Conservation (phyloP, 2,888 invertebrate genomes). For the Nemotelus nigrinus region DNA sequence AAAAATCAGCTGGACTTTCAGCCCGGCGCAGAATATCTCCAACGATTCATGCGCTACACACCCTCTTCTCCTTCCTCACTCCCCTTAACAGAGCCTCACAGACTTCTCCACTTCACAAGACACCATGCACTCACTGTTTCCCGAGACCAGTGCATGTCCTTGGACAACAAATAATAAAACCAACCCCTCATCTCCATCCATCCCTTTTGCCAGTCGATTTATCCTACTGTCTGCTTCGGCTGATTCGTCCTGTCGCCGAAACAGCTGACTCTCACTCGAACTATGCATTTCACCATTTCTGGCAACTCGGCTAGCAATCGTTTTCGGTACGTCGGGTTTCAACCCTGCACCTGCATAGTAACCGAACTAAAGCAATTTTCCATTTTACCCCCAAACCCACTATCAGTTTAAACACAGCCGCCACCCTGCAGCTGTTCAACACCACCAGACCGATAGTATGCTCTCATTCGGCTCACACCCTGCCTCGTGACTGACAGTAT, state of each 20-base stretch:
- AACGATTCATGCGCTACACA: background rate
- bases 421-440: constrained; percentile 22
- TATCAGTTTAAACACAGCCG: constrained; percentile 6
- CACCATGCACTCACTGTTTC: background rate
- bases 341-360: constrained; percentile 34
- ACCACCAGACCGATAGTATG: background rate
- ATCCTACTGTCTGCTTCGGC: background rate
- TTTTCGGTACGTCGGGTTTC: background rate
- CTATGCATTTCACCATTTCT: background rate
- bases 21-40: background rate
- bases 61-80: background rate
- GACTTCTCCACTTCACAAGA: background rate
- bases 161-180: constrained; percentile 33
- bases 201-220: constrained; percentile 1
- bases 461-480: constrained; percentile 5
- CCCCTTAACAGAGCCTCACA: background rate
- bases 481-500: background rate
- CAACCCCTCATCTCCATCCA: background rate
- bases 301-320: background rate
- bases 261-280: constrained; percentile 34
- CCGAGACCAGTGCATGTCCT: constrained; percentile 18
- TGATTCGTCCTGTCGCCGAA: constrained; percentile 19
- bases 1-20: constrained; percentile 11
- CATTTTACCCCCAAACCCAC: constrained; percentile 18
- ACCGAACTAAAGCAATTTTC: constrained; percentile 4